Conservation (phyloP, 2,113 vertebrate species). For the Chloropsis cyanopogon region DNA sequence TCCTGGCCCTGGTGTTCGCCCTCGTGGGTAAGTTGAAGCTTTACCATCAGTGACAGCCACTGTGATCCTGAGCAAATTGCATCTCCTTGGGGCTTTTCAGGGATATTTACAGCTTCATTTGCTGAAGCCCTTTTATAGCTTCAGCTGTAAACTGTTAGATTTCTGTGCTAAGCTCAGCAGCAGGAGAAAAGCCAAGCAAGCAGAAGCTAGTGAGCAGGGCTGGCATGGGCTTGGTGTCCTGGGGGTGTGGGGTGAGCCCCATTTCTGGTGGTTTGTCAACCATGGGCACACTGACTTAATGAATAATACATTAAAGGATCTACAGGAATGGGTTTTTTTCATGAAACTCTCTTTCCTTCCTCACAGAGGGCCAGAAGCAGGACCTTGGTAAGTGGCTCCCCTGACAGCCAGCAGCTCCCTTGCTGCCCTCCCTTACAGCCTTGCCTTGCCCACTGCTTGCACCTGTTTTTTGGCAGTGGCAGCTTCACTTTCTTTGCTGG, state of each 20-base stretch:
- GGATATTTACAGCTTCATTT: neutral
- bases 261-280: neutral
- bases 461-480: neutral
- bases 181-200: neutral
- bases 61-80: neutral
- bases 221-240: neutral
- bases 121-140: neutral
- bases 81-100: neutral
- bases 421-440: neutral
- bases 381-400: conserved; percentile 29
- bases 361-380: conserved; percentile 48
- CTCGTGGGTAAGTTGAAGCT: conserved; percentile 50
- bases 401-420: neutral
- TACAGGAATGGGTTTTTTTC: neutral
- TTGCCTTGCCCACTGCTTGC: neutral
- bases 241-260: neutral
- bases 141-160: neutral
- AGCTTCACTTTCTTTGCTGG: neutral
- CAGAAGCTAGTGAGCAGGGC: neutral
- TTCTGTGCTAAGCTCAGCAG: neutral
- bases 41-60: neutral
- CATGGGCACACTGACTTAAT: neutral
- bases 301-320: neutral
- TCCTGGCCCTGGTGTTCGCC: conserved; percentile 61
- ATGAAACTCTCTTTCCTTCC: neutral